Percentiles rank a stretch among this genome's conserved stretches.
Evolutionary conservation across 2,888 invertebrate species (phyloP).

Genomic region (Rhabditoides inermis): DNA sequence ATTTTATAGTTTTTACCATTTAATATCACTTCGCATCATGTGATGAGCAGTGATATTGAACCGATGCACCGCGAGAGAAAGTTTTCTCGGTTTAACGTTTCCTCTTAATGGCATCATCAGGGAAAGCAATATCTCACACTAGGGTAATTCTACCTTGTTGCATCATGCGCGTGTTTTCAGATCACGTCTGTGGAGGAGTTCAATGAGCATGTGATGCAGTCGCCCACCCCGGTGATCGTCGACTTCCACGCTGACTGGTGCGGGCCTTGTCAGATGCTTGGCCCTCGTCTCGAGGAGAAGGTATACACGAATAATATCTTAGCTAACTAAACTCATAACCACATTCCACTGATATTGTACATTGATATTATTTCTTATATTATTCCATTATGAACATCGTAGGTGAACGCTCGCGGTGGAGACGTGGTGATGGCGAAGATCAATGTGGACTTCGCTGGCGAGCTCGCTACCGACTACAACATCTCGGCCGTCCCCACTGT

Average conservation of each 20-base stretch:
- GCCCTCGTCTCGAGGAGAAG: conserved; percentile 40
- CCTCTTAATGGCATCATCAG: no score
- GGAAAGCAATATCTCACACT: no score
- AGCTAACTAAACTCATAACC: no score
- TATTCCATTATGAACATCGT: not conserved
- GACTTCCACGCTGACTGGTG: conserved; percentile 50
- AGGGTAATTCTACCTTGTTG: no score
- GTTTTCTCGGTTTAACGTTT: no score
- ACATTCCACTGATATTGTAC: no score
- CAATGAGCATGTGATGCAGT: conserved; percentile 21
- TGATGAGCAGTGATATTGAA: no score
- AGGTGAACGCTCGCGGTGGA: conserved; percentile 23
- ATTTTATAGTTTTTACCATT: no score
- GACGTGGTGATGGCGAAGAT: conserved; percentile 26
- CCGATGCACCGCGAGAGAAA: no score
- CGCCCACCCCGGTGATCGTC: conserved; percentile 34
- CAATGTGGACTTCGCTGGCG: conserved; percentile 32
- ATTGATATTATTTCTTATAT: conserved; percentile 2
- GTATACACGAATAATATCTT: conserved; percentile 3
- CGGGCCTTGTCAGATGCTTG: conserved; percentile 45
- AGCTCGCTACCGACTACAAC: conserved; percentile 21
- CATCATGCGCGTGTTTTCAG: no score
- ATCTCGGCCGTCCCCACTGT: conserved; percentile 31
- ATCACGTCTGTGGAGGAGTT: conserved; percentile 24
- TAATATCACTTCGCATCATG: no score